Base-by-base conservation (phyloP, 2,888 invertebrate species). In the Chymomyza procnemis region DNA sequence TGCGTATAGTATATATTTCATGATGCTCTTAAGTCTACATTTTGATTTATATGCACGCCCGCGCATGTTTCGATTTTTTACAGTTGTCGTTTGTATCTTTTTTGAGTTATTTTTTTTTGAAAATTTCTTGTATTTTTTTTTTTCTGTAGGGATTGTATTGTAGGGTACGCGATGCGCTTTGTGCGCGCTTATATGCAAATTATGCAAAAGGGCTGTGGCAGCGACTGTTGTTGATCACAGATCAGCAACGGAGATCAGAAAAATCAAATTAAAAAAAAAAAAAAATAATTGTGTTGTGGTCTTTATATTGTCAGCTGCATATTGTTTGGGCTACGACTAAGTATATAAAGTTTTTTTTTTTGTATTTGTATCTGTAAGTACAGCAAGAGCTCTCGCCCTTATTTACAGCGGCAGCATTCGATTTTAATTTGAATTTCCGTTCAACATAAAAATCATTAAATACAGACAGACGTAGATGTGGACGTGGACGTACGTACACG, bases 11-110 rank as follows among this genome's bases (percentile, higher is more conserved):
- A 26, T 26, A 26, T 26, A 68, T 41, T 18, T n/a, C 48, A 48
- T 22, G 47, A 4, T 18, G 18, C 21, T 19, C 75, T 78, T 88
- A 88, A 88, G 88, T 85, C 85, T 86, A 87, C 87, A 89, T 78
- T 88, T 88, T 88, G 88, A 88, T 88, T 88, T 88, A 88, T 88
- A 88, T 82, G 88, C 88, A 89, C 88, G 88, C 88, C 88, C 88
- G 88, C 89, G 88, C 88, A 80, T 75, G 76, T 70, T 69, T 63
- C 68, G 63, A 21, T 58, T 48, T 5, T 41, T 58, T 21, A n/a
- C 26, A 18, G 12, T 34, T 57, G 34, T 26, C 4, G 18, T 26
- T 57, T 67, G 48, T 30, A 61, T 66, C 46, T 64, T 61, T 65
- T 67, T 65, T 64, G n/a, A n/a, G n/a, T n/a, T n/a, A n/a, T n/a